Conservation (phyloP, 2,113 vertebrate species). For the Osmerus mordax region DNA sequence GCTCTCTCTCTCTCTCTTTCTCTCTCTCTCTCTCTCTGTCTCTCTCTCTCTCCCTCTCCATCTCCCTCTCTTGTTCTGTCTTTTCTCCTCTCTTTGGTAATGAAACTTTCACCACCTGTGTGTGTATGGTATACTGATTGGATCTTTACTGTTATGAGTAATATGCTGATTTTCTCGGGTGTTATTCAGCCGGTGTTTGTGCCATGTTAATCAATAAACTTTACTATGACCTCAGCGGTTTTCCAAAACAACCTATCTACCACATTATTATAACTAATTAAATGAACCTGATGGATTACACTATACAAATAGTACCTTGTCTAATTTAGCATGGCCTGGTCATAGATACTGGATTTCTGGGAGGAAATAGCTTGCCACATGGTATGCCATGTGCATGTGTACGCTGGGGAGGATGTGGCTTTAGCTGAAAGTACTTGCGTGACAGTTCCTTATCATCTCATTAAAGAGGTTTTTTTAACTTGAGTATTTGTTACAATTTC, state of each 20-base stretch:
- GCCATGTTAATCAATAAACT: too few species aligned
- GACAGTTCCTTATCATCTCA: not conserved
- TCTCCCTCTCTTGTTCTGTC: not conserved
- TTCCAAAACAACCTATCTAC: not conserved
- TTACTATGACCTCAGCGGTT: not conserved
- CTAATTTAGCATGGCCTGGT: not conserved
- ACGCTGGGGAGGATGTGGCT: constrained; percentile 43
- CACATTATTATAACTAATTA: not conserved
- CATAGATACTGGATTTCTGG: not conserved
- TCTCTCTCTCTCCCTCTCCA: not conserved
- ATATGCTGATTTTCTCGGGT: too few species aligned
- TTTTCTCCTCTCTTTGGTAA: not conserved
- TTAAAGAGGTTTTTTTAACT: too few species aligned
- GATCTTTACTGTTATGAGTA: not conserved
- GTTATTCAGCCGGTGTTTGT: too few species aligned
- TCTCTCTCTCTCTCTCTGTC: constrained; percentile 1
- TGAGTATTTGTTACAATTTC: not conserved
- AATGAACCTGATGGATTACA: not conserved
- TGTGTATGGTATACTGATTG: not conserved
- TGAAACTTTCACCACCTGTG: constrained; percentile 16
- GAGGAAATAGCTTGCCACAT: not conserved
- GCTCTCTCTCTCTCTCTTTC: not conserved
- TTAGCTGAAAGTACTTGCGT: constrained; percentile 8
- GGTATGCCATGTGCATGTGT: constrained; percentile 8
- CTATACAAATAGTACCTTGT: not conserved